Evolutionary conservation across 1,140 invertebrate species (phyloP).

Genomic region (Ostrea denselamellosa): DNA sequence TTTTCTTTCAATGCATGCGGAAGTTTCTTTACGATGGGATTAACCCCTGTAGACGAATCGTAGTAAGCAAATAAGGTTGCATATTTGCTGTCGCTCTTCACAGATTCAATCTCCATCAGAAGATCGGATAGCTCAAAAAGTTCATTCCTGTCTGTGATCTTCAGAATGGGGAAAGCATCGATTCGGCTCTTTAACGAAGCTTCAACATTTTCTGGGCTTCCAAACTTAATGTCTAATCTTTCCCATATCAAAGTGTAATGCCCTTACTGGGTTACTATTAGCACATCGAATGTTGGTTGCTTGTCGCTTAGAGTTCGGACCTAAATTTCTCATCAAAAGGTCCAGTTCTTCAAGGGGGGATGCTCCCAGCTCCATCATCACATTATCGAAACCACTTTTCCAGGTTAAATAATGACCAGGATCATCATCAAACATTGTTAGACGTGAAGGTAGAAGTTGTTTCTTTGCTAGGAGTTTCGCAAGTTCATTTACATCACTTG

Average conservation of each 20-base stretch:
- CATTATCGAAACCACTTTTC: conserved; percentile 10
- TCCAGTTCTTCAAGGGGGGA: not conserved
- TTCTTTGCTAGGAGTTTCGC: not conserved
- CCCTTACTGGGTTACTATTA: not conserved
- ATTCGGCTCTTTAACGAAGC: not conserved
- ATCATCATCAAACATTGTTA: conserved; percentile 3
- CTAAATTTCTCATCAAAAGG: not conserved
- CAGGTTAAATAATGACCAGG: not conserved
- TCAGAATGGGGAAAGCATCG: not conserved
- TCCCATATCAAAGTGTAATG: conserved; percentile 45
- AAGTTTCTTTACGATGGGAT: conserved; percentile 45
- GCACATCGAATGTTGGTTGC: not conserved
- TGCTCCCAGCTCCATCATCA: not conserved
- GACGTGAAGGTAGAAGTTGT: not conserved
- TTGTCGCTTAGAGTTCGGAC: not conserved
- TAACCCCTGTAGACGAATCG: not conserved
- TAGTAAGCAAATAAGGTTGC: not conserved
- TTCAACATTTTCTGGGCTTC: conserved; percentile 49
- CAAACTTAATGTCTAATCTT: conserved; percentile 51
- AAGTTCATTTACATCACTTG: too few species aligned
- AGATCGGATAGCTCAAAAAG: too few species aligned
- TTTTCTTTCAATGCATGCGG: conserved; percentile 48
- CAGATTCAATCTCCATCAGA: too few species aligned
- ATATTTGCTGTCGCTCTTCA: too few species aligned
- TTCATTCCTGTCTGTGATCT: too few species aligned